Percentiles rank a stretch among this genome's conserved stretches.
Evolutionary conservation across 2,113 vertebrate species (phyloP).

Genomic region (Clupea harengus): DNA sequence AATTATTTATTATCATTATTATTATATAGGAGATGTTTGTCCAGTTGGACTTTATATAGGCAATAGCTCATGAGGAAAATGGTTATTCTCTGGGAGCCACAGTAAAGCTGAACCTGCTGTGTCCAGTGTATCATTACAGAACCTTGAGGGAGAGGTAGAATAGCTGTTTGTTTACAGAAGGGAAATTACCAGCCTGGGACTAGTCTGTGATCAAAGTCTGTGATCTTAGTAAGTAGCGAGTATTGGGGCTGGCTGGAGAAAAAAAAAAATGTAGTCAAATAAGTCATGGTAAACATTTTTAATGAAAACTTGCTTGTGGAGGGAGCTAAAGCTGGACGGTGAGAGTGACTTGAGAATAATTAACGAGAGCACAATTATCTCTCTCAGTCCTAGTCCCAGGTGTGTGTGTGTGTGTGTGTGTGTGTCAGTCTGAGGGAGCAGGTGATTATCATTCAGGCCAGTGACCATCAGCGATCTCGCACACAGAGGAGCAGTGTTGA

Average conservation of each 20-base stretch:
- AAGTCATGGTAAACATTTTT: neutral
- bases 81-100: neutral
- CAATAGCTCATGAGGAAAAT: neutral
- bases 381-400: neutral
- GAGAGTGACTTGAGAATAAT: conserved; percentile 15
- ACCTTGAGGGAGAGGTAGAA: neutral
- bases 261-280: neutral
- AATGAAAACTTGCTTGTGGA: neutral
- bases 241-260: neutral
- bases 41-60: neutral
- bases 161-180: neutral
- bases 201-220: neutral
- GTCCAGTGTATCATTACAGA: neutral
- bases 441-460: conserved; percentile 38
- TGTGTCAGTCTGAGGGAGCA: neutral
- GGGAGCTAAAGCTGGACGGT: neutral
- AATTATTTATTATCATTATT: no score
- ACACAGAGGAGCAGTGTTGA: conserved; percentile 11
- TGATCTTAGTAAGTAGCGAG: neutral
- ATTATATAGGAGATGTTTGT: neutral
- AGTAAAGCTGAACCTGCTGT: neutral
- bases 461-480: conserved; percentile 34
- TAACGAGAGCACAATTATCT: conserved; percentile 14
- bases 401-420: conserved; percentile 25
- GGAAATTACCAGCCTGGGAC: neutral